Base-by-base conservation (phyloP, 2,797 vertebrate species). In the Tamandua tetradactyla region DNA sequence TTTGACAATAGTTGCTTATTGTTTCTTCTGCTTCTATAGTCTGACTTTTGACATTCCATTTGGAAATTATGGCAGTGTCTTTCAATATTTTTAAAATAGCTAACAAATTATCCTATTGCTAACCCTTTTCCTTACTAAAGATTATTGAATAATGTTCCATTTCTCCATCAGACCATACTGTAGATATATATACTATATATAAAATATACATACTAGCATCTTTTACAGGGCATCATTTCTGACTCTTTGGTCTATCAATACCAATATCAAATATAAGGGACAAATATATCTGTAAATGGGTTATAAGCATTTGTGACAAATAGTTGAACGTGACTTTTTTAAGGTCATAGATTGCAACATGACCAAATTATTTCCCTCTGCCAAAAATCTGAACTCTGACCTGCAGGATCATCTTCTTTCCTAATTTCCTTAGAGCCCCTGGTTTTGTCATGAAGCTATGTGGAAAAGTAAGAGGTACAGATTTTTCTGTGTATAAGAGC, bases 311-410 rank as follows among this genome's bases (percentile, higher is more conserved):
- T 30, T 55, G 83, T 57, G n/a, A 89, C 10, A 94, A 88, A 22
- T 61, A n/a, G 35, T 22, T 2, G 13, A 61, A 25, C 37, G 0
- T 44, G 0, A 35, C 5, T 64, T 13, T 52, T 52, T 52, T 52
- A 17, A 69, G 79, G 30, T 4, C 40, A 71, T n/a, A 79, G 42
- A 71, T 66, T 0, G 5, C 20, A 96, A 76, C 22, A 78, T 20
- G 91, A 89, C 32, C 69, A 47, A 64, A 64, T 64, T 64, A 78
- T 71, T 92, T 92, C 64, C 52, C 13, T 64, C 40, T 95, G 87
- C 88, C 66, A 94, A 95, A 94, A 97, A 95, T 61, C 37, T 84
- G 47, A 61, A 93, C 92, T 97, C 79, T 91, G 90, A 22, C 37
- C 64, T 76, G 84, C 37, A 95, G 59, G 95, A 78, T 93, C 84